phyloP scores from a whole-genome alignment of 2,113 vertebrate genomes.

The Cyphomyrus discorhynchus region DNA sequence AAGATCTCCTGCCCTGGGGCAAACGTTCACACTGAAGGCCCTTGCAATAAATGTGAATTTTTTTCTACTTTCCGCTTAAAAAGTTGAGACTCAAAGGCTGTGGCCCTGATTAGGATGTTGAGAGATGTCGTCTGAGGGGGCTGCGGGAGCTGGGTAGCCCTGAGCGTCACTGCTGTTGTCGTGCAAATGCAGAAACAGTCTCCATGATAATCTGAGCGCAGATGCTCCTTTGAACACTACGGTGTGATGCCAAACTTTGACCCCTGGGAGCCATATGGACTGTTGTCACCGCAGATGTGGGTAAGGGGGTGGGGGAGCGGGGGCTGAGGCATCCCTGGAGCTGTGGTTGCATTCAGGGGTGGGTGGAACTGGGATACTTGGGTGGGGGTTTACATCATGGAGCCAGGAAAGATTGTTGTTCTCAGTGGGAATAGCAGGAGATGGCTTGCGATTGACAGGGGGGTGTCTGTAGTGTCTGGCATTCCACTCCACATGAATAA shows the following conservation, averaged over 20 bases:
- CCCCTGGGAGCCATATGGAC: background rate
- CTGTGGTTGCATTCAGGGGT: background rate
- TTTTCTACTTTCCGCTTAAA: background rate
- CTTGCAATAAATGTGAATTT: background rate
- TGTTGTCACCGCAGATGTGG: background rate
- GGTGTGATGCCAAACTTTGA: conserved; percentile 1
- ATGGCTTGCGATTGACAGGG: background rate
- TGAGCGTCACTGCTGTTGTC: background rate
- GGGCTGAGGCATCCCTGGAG: background rate
- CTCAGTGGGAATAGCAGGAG: background rate
- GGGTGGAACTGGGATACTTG: background rate
- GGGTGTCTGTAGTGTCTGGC: background rate
- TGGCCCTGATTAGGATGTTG: too few relatives aligned
- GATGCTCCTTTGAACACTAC: background rate
- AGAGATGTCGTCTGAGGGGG: background rate
- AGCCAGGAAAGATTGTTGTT: background rate
- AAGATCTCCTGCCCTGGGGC: background rate
- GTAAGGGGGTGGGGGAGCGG: background rate
- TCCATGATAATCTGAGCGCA: background rate
- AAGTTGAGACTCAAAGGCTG: background rate
- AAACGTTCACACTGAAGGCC: background rate
- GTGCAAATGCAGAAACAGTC: background rate
- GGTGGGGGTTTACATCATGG: background rate
- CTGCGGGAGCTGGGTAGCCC: background rate
- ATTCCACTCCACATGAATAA: background rate